Conservation (phyloP, 2,113 vertebrate species). For the Chaetorhynchus papuensis region DNA sequence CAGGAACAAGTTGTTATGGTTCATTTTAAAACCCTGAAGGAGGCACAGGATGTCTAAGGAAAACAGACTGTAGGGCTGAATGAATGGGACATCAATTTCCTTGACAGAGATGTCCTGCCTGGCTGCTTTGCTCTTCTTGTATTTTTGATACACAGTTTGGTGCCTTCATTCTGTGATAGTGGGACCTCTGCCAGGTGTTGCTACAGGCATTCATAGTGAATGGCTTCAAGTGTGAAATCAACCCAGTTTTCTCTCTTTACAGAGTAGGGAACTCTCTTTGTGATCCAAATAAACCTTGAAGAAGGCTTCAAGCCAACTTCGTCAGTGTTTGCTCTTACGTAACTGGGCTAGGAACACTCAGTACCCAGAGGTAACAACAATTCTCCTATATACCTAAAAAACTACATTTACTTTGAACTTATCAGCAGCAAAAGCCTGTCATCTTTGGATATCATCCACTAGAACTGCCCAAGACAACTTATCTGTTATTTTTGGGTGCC, state of each 20-base stretch:
- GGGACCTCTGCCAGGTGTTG: slow-evolving; percentile 56
- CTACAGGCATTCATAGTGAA: slow-evolving; percentile 46
- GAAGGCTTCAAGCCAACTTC: slow-evolving; percentile 54
- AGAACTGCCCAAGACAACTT: slow-evolving; percentile 49
- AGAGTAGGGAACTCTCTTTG: slow-evolving; percentile 60
- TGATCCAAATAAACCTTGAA: slow-evolving; percentile 58
- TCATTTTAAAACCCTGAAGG: slow-evolving; percentile 22
- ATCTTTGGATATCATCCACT: slow-evolving; percentile 64
- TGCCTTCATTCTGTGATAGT: slow-evolving; percentile 54
- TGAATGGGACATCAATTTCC: slow-evolving; percentile 44
- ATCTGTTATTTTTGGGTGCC: slow-evolving; percentile 53
- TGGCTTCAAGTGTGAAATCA: slow-evolving; percentile 62
- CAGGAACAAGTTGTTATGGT: slow-evolving; percentile 37
- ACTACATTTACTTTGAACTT: slow-evolving; percentile 53
- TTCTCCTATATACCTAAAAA: slow-evolving; percentile 43
- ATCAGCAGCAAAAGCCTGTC: slow-evolving; percentile 60
- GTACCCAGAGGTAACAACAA: slow-evolving; percentile 52
- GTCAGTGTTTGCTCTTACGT: slow-evolving; percentile 55
- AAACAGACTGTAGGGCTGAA: slow-evolving; percentile 1
- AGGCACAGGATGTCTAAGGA: slow-evolving; percentile 57
- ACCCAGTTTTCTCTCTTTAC: slow-evolving; percentile 58
- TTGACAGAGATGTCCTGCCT: slow-evolving; percentile 42
- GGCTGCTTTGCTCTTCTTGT: slow-evolving; percentile 25
- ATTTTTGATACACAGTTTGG: slow-evolving; percentile 40
- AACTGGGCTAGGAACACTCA: slow-evolving; percentile 51